Conservation (phyloP, 2,113 vertebrate species). For the Hipposideros armiger region DNA sequence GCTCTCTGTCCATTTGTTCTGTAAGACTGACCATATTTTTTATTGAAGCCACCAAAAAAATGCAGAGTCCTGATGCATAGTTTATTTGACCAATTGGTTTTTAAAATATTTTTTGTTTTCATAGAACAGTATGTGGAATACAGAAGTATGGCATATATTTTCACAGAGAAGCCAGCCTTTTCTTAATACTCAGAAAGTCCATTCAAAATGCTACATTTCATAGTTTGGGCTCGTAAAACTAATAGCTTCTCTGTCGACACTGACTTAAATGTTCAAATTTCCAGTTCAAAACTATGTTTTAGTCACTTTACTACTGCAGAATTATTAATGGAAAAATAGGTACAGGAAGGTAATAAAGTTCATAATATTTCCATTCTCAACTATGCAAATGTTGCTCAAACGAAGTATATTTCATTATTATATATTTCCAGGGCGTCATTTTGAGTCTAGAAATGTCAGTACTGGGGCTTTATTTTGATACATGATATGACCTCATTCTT, state of each 20-base stretch:
- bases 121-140: not conserved
- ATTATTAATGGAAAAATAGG: constrained; percentile 33
- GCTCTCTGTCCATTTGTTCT: constrained; percentile 66
- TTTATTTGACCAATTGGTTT: constrained; percentile 68
- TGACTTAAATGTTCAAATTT: constrained; percentile 1
- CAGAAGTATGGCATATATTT: not conserved
- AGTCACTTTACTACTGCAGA: not conserved
- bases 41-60: constrained; percentile 78
- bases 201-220: not conserved
- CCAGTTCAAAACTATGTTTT: not conserved
- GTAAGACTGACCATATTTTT: constrained; percentile 68
- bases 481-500: constrained; percentile 72
- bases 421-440: constrained; percentile 71
- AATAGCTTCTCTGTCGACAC: not conserved
- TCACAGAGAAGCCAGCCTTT: constrained; percentile 44
- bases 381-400: constrained; percentile 63
- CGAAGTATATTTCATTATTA: constrained; percentile 48
- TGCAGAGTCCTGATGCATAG: constrained; percentile 62
- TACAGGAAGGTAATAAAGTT: constrained; percentile 7
- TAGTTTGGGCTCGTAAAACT: not conserved
- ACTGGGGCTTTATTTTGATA: constrained; percentile 79
- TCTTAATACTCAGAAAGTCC: not conserved
- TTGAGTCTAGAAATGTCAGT: constrained; percentile 72
- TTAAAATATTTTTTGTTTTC: constrained; percentile 66
- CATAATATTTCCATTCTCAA: constrained; percentile 63